phyloP scores from a whole-genome alignment of 1,140 invertebrate genomes.

The Procambarus clarkii region DNA sequence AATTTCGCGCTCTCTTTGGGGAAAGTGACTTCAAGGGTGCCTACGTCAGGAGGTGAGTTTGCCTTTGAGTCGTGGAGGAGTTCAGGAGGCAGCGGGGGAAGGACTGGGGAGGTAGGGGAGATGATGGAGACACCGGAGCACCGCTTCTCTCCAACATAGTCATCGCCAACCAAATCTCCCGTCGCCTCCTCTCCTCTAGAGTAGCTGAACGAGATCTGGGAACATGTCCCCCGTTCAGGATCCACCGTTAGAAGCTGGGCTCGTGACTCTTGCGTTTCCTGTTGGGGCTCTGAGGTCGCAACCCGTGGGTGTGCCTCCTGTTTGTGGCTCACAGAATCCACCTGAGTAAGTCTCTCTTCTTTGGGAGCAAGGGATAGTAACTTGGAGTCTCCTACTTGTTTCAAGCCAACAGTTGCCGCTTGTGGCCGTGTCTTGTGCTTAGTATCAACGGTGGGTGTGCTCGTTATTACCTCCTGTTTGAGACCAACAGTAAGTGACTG shows the following conservation, averaged over 20 bases:
- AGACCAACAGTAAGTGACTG: neutral
- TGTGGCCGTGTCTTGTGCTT: neutral
- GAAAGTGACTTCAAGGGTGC: neutral
- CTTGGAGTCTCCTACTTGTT: neutral
- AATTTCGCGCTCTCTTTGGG: neutral
- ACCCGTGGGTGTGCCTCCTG: no score
- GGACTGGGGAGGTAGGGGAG: conserved; percentile 14
- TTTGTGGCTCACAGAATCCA: neutral
- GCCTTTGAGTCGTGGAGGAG: neutral
- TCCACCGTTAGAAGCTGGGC: no score
- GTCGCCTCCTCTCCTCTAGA: neutral
- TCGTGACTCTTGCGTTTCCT: no score
- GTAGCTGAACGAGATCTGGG: neutral
- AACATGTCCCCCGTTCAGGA: neutral
- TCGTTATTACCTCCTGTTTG: neutral
- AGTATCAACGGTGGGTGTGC: neutral
- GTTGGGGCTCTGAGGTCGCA: no score
- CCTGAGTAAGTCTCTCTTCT: neutral
- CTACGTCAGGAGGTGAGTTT: neutral
- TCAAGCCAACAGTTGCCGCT: neutral
- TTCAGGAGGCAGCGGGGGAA: conserved; percentile 46
- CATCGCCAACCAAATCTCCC: neutral
- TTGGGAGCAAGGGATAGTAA: neutral
- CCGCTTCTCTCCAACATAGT: neutral
- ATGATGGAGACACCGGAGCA: neutral